These are phyloP conservation scores for Otolemur garnettii DNA, from an alignment of 2,113 vertebrate species.

Conservation along the genomic window DNA sequence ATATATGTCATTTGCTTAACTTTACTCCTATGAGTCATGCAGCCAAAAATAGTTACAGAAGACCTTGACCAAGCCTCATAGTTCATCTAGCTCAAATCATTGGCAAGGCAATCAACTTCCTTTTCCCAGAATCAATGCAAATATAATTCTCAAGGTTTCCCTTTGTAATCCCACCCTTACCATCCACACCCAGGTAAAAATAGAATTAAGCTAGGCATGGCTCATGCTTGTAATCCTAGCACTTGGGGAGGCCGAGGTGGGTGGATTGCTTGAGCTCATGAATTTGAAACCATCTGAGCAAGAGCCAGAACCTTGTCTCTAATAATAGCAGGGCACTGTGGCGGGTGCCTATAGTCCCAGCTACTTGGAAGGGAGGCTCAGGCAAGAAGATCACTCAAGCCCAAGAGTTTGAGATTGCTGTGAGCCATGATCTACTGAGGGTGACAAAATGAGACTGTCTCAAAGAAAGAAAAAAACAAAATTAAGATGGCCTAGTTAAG, in stretches of 20 bases:
- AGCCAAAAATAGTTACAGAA: background rate
- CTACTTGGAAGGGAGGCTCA: no score
- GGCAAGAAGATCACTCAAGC: no score
- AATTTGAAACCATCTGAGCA: no score
- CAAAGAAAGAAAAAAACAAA: background rate
- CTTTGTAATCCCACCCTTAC: background rate
- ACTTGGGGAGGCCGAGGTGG: no score
- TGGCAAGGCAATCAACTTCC: background rate
- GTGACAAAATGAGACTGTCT: no score
- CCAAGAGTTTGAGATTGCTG: no score
- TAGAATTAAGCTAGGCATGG: background rate
- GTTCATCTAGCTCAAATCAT: background rate
- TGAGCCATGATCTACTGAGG: no score
- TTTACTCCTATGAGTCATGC: constrained; percentile 29
- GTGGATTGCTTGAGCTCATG: no score
- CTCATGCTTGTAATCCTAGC: no score
- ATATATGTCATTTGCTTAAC: background rate
- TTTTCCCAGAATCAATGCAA: background rate
- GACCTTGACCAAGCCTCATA: background rate
- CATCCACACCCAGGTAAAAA: background rate
- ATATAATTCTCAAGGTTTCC: background rate
- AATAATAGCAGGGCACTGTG: no score
- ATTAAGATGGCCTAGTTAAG: background rate
- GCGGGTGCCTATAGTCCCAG: no score
- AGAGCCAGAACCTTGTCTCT: no score